Percentiles rank a stretch among this genome's conserved stretches.
Evolutionary conservation across 2,797 vertebrate species (phyloP).

Genomic region (Hemibagrus guttatus): DNA sequence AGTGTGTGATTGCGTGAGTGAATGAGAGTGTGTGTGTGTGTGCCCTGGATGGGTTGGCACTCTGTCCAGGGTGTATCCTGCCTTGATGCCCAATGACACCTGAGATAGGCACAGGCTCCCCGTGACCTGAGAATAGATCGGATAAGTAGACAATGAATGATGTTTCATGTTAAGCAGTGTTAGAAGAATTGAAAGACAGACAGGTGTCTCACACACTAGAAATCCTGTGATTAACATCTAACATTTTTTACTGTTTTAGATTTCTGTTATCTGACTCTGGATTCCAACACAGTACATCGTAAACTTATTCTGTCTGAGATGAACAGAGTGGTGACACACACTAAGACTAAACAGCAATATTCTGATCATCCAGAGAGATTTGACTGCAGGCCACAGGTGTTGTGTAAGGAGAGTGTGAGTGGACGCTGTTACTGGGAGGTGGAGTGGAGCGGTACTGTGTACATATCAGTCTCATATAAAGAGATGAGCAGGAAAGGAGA

Average conservation of each 20-base stretch:
- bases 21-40: too few relatives aligned
- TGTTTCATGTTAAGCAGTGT: neutral
- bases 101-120: too few relatives aligned
- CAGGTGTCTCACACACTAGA: neutral
- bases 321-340: neutral
- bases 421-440: neutral
- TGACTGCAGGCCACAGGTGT: conserved; percentile 3
- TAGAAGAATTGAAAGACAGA: neutral
- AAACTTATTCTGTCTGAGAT: conserved; percentile 9
- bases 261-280: neutral
- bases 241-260: neutral
- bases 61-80: too few relatives aligned
- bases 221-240: neutral
- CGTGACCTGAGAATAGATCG: too few relatives aligned
- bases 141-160: too few relatives aligned
- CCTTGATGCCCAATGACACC: too few relatives aligned
- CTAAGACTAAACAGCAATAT: neutral
- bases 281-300: conserved; percentile 21
- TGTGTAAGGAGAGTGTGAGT: conserved; percentile 26
- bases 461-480: conserved; percentile 28
- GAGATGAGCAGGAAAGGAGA: neutral
- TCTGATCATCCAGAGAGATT: neutral
- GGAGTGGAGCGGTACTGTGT: neutral
- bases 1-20: too few relatives aligned
- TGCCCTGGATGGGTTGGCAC: too few relatives aligned